Evolutionary conservation across 1,140 invertebrate genomes (phyloP), one percentile per base, ranked within the genome.

Genomic region (Diorhabda sublineata): DNA sequence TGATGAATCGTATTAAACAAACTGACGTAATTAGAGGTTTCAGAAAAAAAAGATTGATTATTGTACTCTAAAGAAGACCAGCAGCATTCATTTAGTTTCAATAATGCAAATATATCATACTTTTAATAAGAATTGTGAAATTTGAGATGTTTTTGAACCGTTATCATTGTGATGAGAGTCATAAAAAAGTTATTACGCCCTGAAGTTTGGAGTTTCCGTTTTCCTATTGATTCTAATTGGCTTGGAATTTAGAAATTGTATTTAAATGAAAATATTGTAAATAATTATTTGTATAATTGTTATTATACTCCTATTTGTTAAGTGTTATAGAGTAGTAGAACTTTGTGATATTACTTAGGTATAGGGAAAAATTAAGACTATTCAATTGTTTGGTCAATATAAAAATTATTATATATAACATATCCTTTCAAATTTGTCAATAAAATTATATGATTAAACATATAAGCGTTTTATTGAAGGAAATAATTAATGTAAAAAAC

Each of bases 341-440:
- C 47, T 67, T 67, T 67, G 65, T 67, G 65, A 67, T 67, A 67
- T 61, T 67, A 67, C 60, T 60, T 67, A 67, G 65, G 47, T 9
- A 58, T 43, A 58, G 43, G 8, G 45, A 65, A 42, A 57, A 60
- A 58, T 45, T 45, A 67, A 60, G 45, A 67, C 42, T 60, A 67
- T 60, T 8, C 26, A 52, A 52, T 8, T 52, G 47, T 52, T 52
- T 52, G 47, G 47, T 52, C 47, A 8, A n/a, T n/a, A 52, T 6
- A 8, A 52, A 52, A 52, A 8, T 52, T 52, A 52, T 52, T 52
- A n/a, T 52, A 26, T 26, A 26, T n/a, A n/a, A 52, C n/a, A 52
- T 52, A 52, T 8, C n/a, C 47, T n/a, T 52, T 52, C 6, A 52
- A 52, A 3, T 4, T 8, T 52, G 47, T 52, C 47, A 52, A 52